phyloP scores from a whole-genome alignment of 2,797 vertebrate genomes.

The Spea hammondii region DNA sequence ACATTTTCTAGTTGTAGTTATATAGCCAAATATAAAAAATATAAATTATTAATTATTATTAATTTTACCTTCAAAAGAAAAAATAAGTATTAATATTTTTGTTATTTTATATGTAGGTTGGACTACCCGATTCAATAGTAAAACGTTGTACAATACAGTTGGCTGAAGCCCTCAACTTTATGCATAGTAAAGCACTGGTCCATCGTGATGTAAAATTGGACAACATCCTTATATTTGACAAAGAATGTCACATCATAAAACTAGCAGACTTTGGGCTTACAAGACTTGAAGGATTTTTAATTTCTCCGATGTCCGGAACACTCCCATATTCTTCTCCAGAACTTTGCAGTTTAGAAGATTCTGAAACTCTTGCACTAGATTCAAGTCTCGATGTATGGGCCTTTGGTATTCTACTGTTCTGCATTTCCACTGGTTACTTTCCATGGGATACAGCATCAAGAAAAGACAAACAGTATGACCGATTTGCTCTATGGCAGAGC shows the following conservation, averaged over 20 bases:
- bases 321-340: constrained; percentile 82
- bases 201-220: constrained; percentile 91
- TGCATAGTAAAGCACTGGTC: constrained; percentile 85
- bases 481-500: constrained; percentile 68
- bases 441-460: constrained; percentile 82
- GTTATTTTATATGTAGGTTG: constrained; percentile 63
- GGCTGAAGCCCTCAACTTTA: constrained; percentile 81
- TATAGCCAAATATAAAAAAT: too few species aligned
- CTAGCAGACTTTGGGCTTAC: constrained; percentile 87
- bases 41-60: too few species aligned
- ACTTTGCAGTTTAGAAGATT: constrained; percentile 63
- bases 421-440: constrained; percentile 81
- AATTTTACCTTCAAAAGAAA: too few species aligned
- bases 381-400: constrained; percentile 84
- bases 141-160: constrained; percentile 84
- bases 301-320: constrained; percentile 53
- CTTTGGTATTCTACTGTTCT: constrained; percentile 83
- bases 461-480: constrained; percentile 71
- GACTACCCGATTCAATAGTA: constrained; percentile 75
- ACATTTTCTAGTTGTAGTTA: too few species aligned
- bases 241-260: constrained; percentile 78
- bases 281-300: constrained; percentile 58
- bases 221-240: constrained; percentile 87
- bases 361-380: constrained; percentile 69
- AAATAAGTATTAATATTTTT: neutral